A percentile compares a stretch with the other conserved stretches of the same genome.
phyloP scores from a whole-genome alignment of 2,888 invertebrate species.

The Hyposoter didymator region DNA sequence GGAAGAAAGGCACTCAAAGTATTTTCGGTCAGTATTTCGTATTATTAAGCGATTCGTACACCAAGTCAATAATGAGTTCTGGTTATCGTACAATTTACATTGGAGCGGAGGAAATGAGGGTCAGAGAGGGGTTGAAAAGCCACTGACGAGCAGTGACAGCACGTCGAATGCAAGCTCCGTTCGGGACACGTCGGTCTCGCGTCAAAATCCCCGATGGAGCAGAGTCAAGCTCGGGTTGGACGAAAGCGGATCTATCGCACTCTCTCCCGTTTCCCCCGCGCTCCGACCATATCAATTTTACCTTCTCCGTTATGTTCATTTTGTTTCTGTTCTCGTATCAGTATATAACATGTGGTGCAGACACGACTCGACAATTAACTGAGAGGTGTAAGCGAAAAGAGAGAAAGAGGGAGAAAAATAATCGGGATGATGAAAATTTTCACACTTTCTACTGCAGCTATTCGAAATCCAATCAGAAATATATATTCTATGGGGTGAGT shows the following conservation, averaged over 20 bases:
- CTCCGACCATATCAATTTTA: conserved; percentile 11
- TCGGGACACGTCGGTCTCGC: conserved; percentile 74
- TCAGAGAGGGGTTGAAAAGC: conserved; percentile 48
- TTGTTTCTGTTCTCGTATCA: not conserved
- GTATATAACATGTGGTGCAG: conserved; percentile 22
- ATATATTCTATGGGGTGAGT: not conserved
- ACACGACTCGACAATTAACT: conserved; percentile 78
- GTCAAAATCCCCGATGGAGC: conserved; percentile 58
- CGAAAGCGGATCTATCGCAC: conserved; percentile 50
- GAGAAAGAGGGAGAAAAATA: not conserved
- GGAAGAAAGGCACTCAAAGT: not conserved
- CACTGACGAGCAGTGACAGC: conserved; percentile 51
- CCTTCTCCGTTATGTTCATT: conserved; percentile 24
- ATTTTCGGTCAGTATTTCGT: not conserved
- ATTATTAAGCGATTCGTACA: not conserved
- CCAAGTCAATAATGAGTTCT: not conserved
- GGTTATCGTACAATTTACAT: not conserved
- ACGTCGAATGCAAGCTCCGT: conserved; percentile 67
- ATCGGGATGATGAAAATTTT: conserved; percentile 14
- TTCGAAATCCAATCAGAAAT: not conserved
- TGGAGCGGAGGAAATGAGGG: conserved; percentile 27
- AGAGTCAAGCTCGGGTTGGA: conserved; percentile 25
- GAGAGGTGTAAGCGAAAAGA: conserved; percentile 13
- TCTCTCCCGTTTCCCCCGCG: conserved; percentile 44
- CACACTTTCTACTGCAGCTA: not conserved